These are phyloP conservation scores for Helarctos malayanus DNA, from an alignment of 2,797 vertebrate genomes.

Conservation along the genomic window DNA sequence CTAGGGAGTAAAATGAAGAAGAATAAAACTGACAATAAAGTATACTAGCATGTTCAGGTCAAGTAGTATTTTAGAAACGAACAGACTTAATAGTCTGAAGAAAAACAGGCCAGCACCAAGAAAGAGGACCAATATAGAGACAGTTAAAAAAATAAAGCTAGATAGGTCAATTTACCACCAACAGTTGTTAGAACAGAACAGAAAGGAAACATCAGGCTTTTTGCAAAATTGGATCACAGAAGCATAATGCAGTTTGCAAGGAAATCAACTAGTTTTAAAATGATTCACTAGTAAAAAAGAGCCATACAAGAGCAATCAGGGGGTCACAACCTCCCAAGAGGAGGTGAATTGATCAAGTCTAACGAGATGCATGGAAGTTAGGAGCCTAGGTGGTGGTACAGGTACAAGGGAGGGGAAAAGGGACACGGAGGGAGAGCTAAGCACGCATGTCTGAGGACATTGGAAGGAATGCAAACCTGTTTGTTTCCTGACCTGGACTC, in stretches of 20 bases:
- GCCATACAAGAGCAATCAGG: not conserved
- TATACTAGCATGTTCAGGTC: conserved; percentile 47
- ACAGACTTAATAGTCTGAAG: conserved; percentile 42
- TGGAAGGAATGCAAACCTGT: fast-evolving
- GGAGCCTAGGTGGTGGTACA: not conserved
- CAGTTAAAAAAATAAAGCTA: conserved; percentile 7
- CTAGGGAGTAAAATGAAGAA: conserved; percentile 3
- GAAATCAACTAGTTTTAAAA: not conserved
- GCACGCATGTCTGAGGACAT: not conserved
- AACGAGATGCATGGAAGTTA: not conserved
- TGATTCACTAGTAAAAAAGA: not conserved
- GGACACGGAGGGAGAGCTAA: not conserved
- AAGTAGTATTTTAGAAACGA: conserved; percentile 63
- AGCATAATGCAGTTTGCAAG: not conserved
- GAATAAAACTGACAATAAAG: conserved; percentile 73
- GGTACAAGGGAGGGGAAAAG: not conserved
- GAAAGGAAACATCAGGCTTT: not conserved
- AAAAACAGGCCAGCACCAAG: not conserved
- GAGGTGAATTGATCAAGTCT: not conserved
- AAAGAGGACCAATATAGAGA: not conserved
- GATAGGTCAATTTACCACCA: not conserved
- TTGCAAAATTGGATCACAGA: not conserved
- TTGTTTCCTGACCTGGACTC: not conserved
- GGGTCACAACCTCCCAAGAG: not conserved
- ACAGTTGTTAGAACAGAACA: not conserved